A percentile compares a stretch with the other conserved stretches of the same genome.
phyloP scores from a whole-genome alignment of 2,888 invertebrate species.

The Zygothrica quintamaculata region DNA sequence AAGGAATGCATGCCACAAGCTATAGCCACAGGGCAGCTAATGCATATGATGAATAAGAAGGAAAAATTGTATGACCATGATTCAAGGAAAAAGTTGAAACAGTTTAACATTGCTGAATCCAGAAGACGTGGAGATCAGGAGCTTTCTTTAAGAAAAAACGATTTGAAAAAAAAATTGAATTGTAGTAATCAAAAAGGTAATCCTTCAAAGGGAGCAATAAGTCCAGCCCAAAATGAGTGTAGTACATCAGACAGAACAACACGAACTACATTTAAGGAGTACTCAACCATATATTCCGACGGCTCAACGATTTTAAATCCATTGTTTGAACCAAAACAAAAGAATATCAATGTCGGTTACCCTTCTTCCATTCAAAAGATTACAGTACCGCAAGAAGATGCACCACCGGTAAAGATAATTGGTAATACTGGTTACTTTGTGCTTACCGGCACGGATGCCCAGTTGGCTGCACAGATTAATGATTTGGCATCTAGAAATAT shows the following conservation, averaged over 20 bases:
- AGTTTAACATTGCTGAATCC: constrained; percentile 1
- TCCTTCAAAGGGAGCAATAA: too few species aligned
- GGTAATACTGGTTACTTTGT: constrained; percentile 57
- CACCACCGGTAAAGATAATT: constrained; percentile 18
- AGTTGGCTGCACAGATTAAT: constrained; percentile 37
- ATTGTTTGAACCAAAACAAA: not conserved
- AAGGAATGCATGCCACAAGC: constrained; percentile 2
- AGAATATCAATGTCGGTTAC: not conserved
- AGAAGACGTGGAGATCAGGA: not conserved
- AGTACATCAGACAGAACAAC: not conserved
- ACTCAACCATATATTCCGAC: not conserved
- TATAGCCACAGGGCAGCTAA: not conserved
- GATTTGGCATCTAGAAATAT: constrained; percentile 28
- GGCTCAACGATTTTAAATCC: not conserved
- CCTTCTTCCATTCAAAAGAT: constrained; percentile 1
- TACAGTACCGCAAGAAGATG: not conserved
- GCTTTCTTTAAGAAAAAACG: too few species aligned
- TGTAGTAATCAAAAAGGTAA: too few species aligned
- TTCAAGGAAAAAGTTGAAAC: constrained; percentile 9
- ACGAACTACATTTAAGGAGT: not conserved
- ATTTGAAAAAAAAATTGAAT: too few species aligned
- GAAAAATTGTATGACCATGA: constrained; percentile 15
- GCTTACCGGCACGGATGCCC: constrained; percentile 44
- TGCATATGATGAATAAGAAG: constrained; percentile 21
- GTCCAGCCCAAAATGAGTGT: too few species aligned